Conservation (phyloP, 2,888 invertebrate genomes). For the Colletes collaris region DNA sequence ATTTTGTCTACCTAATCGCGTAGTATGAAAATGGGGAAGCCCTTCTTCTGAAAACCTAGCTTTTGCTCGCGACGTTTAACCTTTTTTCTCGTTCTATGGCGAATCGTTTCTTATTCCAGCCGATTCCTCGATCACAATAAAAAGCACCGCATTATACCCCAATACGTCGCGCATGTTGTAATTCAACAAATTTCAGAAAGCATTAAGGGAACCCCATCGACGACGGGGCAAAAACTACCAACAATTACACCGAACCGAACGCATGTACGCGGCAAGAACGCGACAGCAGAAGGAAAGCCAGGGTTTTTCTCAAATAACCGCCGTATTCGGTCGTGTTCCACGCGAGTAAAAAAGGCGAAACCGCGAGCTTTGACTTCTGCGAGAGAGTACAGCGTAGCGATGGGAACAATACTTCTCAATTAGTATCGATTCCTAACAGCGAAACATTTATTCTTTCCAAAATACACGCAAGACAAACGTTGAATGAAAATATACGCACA, state of each 20-base stretch:
- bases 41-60: too few species aligned
- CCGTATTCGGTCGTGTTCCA: constrained; percentile 51
- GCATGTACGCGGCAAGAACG: constrained; percentile 37
- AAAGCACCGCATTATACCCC: constrained; percentile 23
- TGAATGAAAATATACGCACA: too few species aligned
- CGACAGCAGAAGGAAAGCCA: constrained; percentile 50
- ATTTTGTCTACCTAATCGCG: too few species aligned
- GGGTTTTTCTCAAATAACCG: constrained; percentile 27
- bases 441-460: neutral
- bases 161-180: constrained; percentile 21
- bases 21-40: too few species aligned
- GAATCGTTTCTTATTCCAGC: neutral
- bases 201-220: constrained; percentile 45
- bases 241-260: constrained; percentile 47
- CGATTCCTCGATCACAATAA: constrained; percentile 1
- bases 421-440: neutral
- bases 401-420: constrained; percentile 2
- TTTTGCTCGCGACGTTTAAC: too few species aligned
- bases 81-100: neutral
- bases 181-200: constrained; percentile 50
- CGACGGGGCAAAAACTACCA: constrained; percentile 20
- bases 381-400: neutral
- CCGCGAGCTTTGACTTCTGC: constrained; percentile 36
- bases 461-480: neutral
- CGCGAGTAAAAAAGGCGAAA: constrained; percentile 35